Evolutionary conservation across 2,113 vertebrate genomes (phyloP).

Genomic region (Bolborhynchus lineola): DNA sequence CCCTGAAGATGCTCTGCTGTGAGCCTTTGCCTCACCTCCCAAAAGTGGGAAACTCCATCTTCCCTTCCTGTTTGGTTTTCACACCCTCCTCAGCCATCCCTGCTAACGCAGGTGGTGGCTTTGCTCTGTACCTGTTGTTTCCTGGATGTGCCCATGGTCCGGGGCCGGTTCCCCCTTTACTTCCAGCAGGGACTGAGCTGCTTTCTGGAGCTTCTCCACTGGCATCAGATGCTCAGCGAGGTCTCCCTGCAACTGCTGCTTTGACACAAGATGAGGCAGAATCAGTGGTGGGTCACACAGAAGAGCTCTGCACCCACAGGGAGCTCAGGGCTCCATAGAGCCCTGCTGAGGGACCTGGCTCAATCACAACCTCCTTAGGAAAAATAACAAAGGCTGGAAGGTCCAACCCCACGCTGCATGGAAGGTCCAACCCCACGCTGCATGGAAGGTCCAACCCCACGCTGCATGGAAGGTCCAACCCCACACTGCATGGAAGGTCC

Average conservation of each 20-base stretch:
- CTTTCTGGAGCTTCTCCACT: conserved; percentile 93
- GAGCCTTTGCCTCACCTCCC: neutral
- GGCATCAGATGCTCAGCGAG: conserved; percentile 89
- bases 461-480: too few relatives aligned
- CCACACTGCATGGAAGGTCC: neutral
- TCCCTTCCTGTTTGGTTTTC: neutral
- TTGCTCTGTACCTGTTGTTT: conserved; percentile 81
- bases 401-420: neutral
- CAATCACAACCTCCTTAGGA: accelerated
- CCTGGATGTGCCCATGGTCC: conserved; percentile 76
- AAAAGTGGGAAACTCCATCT: accelerated
- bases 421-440: neutral
- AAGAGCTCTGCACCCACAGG: accelerated
- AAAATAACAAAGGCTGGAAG: neutral
- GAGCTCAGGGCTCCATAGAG: neutral
- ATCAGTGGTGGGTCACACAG: neutral
- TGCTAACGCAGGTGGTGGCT: accelerated
- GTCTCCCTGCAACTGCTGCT: conserved; percentile 88
- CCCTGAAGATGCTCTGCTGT: accelerated
- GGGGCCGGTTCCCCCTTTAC: conserved; percentile 83
- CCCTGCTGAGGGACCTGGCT: neutral
- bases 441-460: neutral
- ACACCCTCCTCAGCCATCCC: neutral
- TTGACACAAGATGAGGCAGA: neutral
- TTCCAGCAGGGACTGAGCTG: conserved; percentile 81